These are phyloP conservation scores for Cheilosia soror DNA, from an alignment of 2,888 invertebrate species.

Conservation along the genomic window DNA sequence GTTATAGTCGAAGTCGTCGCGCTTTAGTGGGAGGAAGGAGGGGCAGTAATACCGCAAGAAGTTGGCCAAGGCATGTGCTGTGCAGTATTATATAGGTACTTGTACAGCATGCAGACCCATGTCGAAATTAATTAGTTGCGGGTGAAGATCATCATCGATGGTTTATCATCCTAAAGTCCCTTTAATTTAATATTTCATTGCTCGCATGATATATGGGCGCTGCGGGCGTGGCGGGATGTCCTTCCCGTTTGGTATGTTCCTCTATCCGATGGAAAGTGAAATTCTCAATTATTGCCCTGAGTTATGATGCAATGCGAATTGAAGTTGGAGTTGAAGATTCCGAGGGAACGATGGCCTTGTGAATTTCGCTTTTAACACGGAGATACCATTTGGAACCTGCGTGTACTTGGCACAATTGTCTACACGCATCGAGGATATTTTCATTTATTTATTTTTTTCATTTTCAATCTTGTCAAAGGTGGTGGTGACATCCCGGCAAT, in stretches of 20 bases:
- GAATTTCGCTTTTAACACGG: slow-evolving; percentile 53
- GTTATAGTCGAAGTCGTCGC: not conserved
- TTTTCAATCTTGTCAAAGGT: slow-evolving; percentile 33
- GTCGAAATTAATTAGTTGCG: slow-evolving; percentile 75
- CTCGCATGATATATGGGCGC: slow-evolving; percentile 49
- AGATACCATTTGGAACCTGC: slow-evolving; percentile 42
- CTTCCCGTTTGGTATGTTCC: slow-evolving; percentile 32
- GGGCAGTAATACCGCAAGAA: slow-evolving; percentile 9
- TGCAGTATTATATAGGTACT: slow-evolving; percentile 3
- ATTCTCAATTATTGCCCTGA: slow-evolving; percentile 70
- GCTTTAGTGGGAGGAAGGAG: slow-evolving; percentile 14
- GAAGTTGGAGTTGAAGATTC: not conserved
- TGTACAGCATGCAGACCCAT: slow-evolving; percentile 30
- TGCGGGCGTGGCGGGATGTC: slow-evolving; percentile 67
- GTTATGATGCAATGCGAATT: slow-evolving; percentile 64
- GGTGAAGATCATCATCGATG: slow-evolving; percentile 75
- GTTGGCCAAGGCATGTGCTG: slow-evolving; percentile 42
- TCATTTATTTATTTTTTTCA: slow-evolving; percentile 1
- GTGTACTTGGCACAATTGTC: slow-evolving; percentile 54
- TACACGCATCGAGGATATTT: slow-evolving; percentile 15
- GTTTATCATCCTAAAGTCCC: slow-evolving; percentile 70
- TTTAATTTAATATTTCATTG: slow-evolving; percentile 74
- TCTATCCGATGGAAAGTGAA: slow-evolving; percentile 65
- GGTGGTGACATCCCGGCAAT: slow-evolving; percentile 57
- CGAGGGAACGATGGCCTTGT: slow-evolving; percentile 60